Evolutionary conservation across 1,140 invertebrate genomes (phyloP), one percentile per base, ranked within the genome.

Genomic region (Apis florea): DNA sequence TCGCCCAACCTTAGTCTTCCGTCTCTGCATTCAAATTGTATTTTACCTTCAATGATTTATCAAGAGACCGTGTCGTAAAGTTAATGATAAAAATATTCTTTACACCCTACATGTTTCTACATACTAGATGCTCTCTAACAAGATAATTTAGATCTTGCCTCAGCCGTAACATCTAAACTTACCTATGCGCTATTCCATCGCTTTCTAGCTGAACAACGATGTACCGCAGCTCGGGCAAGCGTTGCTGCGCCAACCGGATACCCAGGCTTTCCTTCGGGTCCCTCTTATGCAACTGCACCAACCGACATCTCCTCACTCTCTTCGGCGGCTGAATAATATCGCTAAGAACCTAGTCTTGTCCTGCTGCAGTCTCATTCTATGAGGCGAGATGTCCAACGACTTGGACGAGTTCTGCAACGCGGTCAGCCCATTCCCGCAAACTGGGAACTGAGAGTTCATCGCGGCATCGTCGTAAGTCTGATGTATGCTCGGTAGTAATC

Each of bases 201-300:
- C 95, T 95, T 84, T 97, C 97, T 58, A 98, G 94, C 90, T 97
- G 96, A 5, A 97, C 96, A 72, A 98, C 96, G 85, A 98, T 95
- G 88, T 97, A 98, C 21, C 97, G 95, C 69, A 96, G 95, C 91
- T 96, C 95, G 81, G 93, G 94, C 82, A 94, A 92, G 89, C 94
- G 94, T 89, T 96, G 95, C 78, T 96, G 96, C 6, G 96, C 95
- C 78, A 96, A 89, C 86, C 96, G 95, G n/a, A 96, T 95, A 0
- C 96, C 96, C 53, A 96, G 92, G 88, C 95, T 95, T 86, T 96
- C 96, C 84, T 95, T 95, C 47, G 95, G 92, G 75, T 95, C 94
- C 15, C 94, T 94, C 85, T 96, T 96, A 12, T 88, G 81, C n/a
- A 94, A 83, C 26, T 93, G 90, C 24, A 94, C 89, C 31, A 93